phyloP scores from a whole-genome alignment of 2,888 invertebrate genomes.

The Prosapia bicincta region DNA sequence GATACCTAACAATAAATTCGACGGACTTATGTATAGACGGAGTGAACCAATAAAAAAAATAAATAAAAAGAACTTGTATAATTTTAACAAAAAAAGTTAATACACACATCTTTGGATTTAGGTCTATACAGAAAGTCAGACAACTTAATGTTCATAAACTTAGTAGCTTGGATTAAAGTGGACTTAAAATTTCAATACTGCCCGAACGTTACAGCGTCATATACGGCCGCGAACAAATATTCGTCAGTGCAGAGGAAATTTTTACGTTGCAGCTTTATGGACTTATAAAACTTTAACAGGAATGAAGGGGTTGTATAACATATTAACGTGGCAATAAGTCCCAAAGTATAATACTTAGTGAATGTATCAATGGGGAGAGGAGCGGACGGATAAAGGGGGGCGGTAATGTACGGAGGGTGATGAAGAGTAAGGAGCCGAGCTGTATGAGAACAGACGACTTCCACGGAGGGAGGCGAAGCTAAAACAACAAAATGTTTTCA shows the following conservation, averaged over 20 bases:
- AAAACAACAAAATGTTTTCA: slow-evolving; percentile 33
- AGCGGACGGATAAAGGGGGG: background rate
- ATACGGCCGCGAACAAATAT: background rate
- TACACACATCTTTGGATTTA: no score
- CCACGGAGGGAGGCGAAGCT: background rate
- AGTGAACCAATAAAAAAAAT: no score
- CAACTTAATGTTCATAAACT: no score
- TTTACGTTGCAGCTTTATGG: background rate
- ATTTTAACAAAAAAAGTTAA: no score
- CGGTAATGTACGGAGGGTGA: background rate
- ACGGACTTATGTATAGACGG: no score
- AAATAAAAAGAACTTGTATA: no score
- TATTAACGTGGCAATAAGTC: slow-evolving; percentile 15
- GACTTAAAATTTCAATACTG: background rate
- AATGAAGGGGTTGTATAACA: background rate
- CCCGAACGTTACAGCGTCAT: background rate
- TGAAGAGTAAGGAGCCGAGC: slow-evolving; percentile 10
- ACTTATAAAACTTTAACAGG: background rate
- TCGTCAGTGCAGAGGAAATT: background rate
- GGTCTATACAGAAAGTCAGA: no score
- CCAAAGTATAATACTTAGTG: slow-evolving; percentile 11
- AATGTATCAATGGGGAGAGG: slow-evolving; percentile 8
- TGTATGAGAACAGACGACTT: slow-evolving; percentile 4
- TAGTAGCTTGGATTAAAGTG: background rate
- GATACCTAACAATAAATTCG: no score